phyloP scores from a whole-genome alignment of 2,113 vertebrate species.

The Dryoscopus gambensis region DNA sequence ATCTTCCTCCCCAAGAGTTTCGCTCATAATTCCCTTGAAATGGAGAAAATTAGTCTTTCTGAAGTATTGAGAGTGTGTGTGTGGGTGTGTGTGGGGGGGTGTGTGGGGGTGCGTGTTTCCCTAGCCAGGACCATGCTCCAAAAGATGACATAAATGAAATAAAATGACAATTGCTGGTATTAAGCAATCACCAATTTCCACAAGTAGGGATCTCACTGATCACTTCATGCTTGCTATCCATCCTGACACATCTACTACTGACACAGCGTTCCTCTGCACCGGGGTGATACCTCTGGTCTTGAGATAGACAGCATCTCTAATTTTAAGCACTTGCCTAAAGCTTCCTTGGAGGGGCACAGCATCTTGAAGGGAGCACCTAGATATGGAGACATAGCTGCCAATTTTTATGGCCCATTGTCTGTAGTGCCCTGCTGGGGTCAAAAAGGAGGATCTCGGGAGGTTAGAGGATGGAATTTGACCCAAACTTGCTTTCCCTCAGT shows the following conservation, averaged over 20 bases:
- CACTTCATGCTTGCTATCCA: not conserved
- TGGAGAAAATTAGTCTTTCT: not conserved
- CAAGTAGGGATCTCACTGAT: not conserved
- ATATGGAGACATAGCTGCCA: not conserved
- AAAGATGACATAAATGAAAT: slow-evolving; percentile 6
- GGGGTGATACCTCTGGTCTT: not conserved
- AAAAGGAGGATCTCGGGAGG: rapidly evolving
- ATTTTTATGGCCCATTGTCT: rapidly evolving
- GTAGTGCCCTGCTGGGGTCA: rapidly evolving
- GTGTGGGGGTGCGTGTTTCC: not conserved
- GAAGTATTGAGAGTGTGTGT: not conserved
- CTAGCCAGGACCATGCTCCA: not conserved
- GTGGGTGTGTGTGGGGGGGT: not conserved
- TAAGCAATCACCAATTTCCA: not conserved
- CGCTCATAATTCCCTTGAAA: not conserved
- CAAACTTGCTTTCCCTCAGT: not conserved
- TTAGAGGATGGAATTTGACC: not conserved
- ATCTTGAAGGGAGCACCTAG: not conserved
- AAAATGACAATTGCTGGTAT: not conserved
- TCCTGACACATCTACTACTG: not conserved
- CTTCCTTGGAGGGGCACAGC: not conserved
- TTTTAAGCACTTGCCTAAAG: not conserved
- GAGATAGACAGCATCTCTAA: not conserved
- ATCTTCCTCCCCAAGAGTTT: not conserved
- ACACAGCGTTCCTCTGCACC: rapidly evolving